Base-by-base conservation (phyloP, 2,797 vertebrate genomes). In the Geotrypetes seraphini region DNA sequence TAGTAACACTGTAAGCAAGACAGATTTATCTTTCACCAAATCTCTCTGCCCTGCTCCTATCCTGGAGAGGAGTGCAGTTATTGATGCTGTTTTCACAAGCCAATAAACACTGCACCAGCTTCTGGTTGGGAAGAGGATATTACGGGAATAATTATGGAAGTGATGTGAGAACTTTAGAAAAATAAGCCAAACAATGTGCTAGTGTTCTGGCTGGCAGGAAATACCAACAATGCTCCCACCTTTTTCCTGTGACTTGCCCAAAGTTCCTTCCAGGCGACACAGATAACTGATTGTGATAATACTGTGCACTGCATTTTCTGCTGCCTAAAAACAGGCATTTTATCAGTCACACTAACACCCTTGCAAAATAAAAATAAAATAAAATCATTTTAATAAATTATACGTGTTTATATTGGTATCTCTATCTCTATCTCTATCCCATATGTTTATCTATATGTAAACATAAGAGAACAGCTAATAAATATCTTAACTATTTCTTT, bases 231-330 rank as follows among this genome's bases (percentile, higher is more conserved):
- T 95, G 66, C 85, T 80, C 78, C 79, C 91, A 93, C 88, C 92
- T 94, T 97, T 96, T 96, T 97, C 93, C 94, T 92, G 90, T 79
- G 66, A 74, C 81, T 88, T 88, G 81, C 81, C 83, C 81, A 42
- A 46, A 86, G 90, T 95, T 96, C 92, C 92, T 96, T 95, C 87
- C 91, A 86, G 87, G 84, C 79, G 43, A 74, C 79, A 58, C 71
- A 79, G 88, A 91, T 91, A 89, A 88, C 85, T 62, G 56, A 53
- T 62, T 58, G 70, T 50, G 72, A 78, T 78, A 79, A 74, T 41
- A 39, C 41, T 42, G 22, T 5, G 26, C 47, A 38, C 50, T 19
- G 16, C 54, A 49, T 60, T 52, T 49, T 47, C 63, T 72, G 73
- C 69, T 72, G 73, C 54, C 47, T 40, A 36, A 63, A 71, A 74